These are phyloP conservation scores for Anhinga anhinga DNA, from an alignment of 2,113 vertebrate genomes.

Conservation along the genomic window DNA sequence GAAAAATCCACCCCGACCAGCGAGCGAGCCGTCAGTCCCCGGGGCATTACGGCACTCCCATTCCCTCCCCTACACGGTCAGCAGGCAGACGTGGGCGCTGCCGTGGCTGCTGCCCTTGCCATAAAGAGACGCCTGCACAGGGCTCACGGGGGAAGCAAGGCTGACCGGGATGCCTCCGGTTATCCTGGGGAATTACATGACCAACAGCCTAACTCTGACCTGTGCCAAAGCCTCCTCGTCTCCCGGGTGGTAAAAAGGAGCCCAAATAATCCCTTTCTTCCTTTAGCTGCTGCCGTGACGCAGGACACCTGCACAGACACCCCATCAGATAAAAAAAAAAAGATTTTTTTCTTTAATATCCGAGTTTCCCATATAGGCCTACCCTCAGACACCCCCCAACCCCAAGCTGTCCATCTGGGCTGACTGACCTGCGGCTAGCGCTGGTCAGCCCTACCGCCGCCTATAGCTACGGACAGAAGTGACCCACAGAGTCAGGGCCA, in stretches of 20 bases:
- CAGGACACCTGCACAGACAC: neutral
- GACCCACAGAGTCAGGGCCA: neutral
- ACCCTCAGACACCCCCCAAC: neutral
- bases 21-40: neutral
- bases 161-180: neutral
- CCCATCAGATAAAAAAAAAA: neutral
- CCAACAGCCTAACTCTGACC: neutral
- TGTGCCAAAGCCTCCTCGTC: neutral
- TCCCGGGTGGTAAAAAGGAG: neutral
- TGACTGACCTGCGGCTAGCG: neutral
- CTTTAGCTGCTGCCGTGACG: neutral
- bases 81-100: neutral
- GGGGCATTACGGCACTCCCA: neutral
- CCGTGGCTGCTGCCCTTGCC: neutral
- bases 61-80: too few species aligned
- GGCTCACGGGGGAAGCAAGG: neutral
- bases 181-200: neutral
- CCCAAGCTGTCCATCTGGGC: neutral
- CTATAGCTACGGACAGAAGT: neutral
- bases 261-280: neutral
- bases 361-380: neutral
- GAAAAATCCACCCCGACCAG: neutral
- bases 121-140: accelerated
- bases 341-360: neutral
- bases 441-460: too few species aligned